A percentile compares a stretch with the other conserved stretches of the same genome.
phyloP scores from a whole-genome alignment of 2,888 invertebrate species.

The Apotomis betuletana region DNA sequence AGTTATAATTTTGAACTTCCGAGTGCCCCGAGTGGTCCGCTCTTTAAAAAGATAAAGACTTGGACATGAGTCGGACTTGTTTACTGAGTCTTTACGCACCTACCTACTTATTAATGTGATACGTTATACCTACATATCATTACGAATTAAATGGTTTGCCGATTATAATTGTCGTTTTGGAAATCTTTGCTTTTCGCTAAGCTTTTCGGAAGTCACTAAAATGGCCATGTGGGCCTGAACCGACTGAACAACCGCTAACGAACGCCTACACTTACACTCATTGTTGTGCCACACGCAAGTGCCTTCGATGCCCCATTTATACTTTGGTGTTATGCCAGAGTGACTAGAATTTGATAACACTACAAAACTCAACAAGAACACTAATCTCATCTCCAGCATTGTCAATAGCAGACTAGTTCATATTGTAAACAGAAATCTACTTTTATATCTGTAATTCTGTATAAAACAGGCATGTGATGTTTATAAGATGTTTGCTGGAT shows the following conservation, averaged over 20 bases:
- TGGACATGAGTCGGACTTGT: no score
- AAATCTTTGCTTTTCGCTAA: no score
- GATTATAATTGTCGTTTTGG: no score
- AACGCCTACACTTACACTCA: conserved; percentile 57
- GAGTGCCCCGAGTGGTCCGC: no score
- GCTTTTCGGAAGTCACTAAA: neutral
- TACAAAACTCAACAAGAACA: conserved; percentile 49
- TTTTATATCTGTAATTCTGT: conserved; percentile 6
- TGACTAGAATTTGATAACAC: conserved; percentile 46
- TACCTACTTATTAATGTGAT: no score
- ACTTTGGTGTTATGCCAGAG: neutral
- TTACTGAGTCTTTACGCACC: no score
- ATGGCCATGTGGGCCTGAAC: neutral
- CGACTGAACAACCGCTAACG: conserved; percentile 35
- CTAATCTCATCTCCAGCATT: conserved; percentile 54
- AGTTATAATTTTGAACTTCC: no score
- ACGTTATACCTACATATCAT: no score
- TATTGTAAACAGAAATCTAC: conserved; percentile 1
- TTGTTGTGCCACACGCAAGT: conserved; percentile 65
- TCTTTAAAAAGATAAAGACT: no score
- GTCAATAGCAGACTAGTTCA: conserved; percentile 38
- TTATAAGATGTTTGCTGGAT: neutral
- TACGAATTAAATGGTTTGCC: no score
- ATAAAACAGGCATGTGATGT: neutral
- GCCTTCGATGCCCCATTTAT: conserved; percentile 40